Base-by-base conservation (phyloP, 2,113 vertebrate species). In the Hypomesus transpacificus region DNA sequence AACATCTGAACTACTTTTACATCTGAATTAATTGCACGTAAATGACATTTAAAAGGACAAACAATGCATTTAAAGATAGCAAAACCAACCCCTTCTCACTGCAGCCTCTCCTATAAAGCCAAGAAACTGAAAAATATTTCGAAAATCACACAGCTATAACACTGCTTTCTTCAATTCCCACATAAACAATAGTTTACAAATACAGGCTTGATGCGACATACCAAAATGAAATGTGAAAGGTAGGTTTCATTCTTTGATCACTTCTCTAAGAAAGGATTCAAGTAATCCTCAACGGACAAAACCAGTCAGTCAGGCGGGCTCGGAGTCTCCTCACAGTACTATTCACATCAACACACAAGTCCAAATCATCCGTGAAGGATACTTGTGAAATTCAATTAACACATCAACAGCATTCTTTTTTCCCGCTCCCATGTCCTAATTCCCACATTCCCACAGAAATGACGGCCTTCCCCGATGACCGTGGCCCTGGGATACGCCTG, bases 21-120 rank as follows among this genome's bases (percentile, higher is more conserved):
- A 87, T 82, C 79, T 66, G 83, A 87, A 87, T 88, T 89, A 90
- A 88, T 91, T 90, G 89, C 82, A 89, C 90, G 88, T 88, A 90
- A 90, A 91, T 89, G 90, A 75, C 83, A 84, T 85, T 89, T 85
- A 84, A 87, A 84, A 81, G 82, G 78, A 86, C 68, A 76, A 71
- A 70, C 58, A 62, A 57, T 22, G 51, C 64, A 75, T 68, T 73
- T 63, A 18, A 34, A 71, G 66, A 62, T 64, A 63, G 63, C 64
- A 69, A 78, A 77, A 24, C 20, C 75, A 50, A 26, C 78, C 78
- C 71, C 77, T 68, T 63, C 57, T 79, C 79, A 56, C 74, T 79
- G 50, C 79, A 79, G 71, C 34, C 70, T 82, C 71, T 74, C 66
- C 14, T 82, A 78, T 76, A 13, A 18, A 56, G 16, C 2, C 71